Evolutionary conservation across 1,140 invertebrate species (phyloP).

Genomic region (Drosophila parvula): DNA sequence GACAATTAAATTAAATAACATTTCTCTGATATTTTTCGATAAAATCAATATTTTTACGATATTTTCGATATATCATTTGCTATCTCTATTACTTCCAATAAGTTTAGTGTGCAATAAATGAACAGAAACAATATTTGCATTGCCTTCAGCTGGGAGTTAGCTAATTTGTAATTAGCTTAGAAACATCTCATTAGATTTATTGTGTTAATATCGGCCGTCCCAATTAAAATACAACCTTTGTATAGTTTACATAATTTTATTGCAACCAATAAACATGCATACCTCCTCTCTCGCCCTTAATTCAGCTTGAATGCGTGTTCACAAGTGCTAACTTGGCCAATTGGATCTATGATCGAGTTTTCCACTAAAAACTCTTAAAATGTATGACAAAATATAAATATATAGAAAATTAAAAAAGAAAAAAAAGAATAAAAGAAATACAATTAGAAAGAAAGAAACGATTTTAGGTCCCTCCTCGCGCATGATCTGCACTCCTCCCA

Average conservation of each 20-base stretch:
- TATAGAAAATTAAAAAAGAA: neutral
- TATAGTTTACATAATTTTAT: conserved; percentile 67
- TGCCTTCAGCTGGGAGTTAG: no score
- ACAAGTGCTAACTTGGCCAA: conserved; percentile 9
- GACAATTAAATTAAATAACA: no score
- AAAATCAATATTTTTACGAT: no score
- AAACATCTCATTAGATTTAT: neutral
- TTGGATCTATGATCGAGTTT: conserved; percentile 24
- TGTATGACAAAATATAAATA: conserved; percentile 27
- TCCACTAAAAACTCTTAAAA: conserved; percentile 27
- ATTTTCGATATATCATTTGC: no score
- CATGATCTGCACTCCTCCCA: conserved; percentile 11
- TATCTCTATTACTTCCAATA: no score
- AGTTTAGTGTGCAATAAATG: neutral
- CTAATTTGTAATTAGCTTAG: no score
- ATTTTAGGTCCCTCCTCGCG: conserved; percentile 2
- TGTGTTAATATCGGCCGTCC: neutral
- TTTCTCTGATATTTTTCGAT: no score
- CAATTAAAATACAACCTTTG: neutral
- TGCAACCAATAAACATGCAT: conserved; percentile 71
- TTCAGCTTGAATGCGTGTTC: conserved; percentile 61
- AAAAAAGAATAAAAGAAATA: neutral
- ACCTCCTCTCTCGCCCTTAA: conserved; percentile 30
- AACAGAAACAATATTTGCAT: neutral
- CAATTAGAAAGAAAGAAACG: neutral